Conservation (phyloP, 2,797 vertebrate genomes). For the Pristis pectinata region DNA sequence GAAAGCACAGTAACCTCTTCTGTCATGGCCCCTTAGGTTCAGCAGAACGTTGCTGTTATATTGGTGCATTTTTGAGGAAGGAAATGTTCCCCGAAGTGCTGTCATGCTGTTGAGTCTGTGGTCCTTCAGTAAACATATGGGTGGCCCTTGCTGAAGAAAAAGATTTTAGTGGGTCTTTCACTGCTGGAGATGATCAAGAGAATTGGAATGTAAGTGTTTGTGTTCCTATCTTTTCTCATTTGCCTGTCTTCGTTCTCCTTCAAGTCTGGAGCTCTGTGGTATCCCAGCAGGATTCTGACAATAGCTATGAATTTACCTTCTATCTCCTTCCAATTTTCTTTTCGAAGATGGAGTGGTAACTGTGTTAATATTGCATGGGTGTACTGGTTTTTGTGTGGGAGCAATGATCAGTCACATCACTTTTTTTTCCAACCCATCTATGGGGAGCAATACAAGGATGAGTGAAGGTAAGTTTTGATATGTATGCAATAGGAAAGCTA, state of each 20-base stretch:
- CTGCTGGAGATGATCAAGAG: neutral
- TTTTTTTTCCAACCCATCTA: too few species aligned
- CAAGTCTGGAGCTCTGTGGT: neutral
- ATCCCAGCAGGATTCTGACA: neutral
- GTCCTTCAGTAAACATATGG: neutral
- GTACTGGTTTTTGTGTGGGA: neutral
- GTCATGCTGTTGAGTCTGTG: neutral
- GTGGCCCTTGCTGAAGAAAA: neutral
- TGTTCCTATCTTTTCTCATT: neutral
- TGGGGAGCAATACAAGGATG: neutral
- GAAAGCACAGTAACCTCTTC: neutral
- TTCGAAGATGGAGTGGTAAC: neutral
- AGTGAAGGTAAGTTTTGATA: neutral
- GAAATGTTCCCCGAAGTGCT: neutral
- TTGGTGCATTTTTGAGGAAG: neutral
- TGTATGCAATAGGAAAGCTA: neutral
- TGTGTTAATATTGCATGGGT: neutral
- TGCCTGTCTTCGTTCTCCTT: neutral
- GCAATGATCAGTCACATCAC: neutral
- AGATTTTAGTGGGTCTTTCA: neutral
- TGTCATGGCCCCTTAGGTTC: neutral
- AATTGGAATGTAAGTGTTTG: neutral
- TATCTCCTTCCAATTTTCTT: neutral
- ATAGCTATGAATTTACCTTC: neutral
- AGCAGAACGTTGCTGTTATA: neutral